Base-by-base conservation (phyloP, 2,113 vertebrate genomes). In the Zosterops lateralis region DNA sequence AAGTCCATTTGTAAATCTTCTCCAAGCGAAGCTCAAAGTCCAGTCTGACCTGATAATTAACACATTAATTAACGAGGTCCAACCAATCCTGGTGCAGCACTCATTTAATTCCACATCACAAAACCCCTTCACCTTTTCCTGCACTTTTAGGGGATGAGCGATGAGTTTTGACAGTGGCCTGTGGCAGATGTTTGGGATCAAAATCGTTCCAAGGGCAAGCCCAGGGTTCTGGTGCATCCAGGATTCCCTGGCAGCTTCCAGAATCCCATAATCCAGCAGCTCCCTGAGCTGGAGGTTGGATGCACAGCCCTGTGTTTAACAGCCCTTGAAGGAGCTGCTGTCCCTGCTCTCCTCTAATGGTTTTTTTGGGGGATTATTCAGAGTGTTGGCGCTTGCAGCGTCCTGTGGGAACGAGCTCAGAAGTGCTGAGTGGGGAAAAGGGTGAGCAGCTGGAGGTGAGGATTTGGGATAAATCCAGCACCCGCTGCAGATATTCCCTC, bases 21-120 rank as follows among this genome's bases (percentile, higher is more conserved):
- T 95, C 92, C 8, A 91, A 94, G 16, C 84, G 95, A 93, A 95
- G 89, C 18, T 96, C 92, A 5, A 96, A 97, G 36, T 96, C 96
- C 57, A 87, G 78, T 58, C 72, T 79, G 6, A 48, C 90, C 96
- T 95, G 34, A 32, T 72, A 71, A 92, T 93, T 48, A 48, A 13
- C 8, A 26, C n/a, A 34, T 10, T 58, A 84, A 10, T 81, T 56
- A 89, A 40, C 0, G 0, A 40, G 15, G 24, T 57, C 24, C 14
- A 24, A 19, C 31, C 24, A 20, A n/a, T 10, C 85, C 85, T 48
- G 36, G 25, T 20, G 44, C 36, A 50, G 25, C 54, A 25, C 2
- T 56, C 29, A 3, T 38, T 47, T 29, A 21, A 67, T 62, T 42
- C 32, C 53, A 18, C 12, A 1, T 51, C 28, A 13, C 25, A n/a